Conservation (phyloP, 2,113 vertebrate species). For the Nannobrachium achirus region DNA sequence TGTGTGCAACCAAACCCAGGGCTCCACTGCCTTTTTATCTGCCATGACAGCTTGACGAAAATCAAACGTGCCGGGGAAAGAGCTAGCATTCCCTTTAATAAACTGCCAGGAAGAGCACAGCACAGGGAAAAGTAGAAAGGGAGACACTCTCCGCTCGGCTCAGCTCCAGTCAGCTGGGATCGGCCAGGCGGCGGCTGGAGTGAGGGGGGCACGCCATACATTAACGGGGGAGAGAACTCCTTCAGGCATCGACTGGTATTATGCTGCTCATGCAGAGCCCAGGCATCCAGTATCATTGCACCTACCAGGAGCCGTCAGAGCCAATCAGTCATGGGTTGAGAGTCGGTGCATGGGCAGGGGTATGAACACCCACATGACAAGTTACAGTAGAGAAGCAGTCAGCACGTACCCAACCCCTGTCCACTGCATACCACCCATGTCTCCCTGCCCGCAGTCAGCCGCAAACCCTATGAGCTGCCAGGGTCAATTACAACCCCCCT, state of each 20-base stretch:
- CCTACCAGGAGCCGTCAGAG: slow-evolving; percentile 78
- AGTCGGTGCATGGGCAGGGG: slow-evolving; percentile 54
- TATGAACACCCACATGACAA: slow-evolving; percentile 40
- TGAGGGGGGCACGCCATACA: slow-evolving; percentile 47
- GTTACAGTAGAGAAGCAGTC: slow-evolving; percentile 14
- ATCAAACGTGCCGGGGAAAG: slow-evolving; percentile 76
- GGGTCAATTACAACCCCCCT: slow-evolving; percentile 81
- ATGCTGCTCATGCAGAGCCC: slow-evolving; percentile 77
- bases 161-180: slow-evolving; percentile 47
- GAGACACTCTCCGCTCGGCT: slow-evolving; percentile 63
- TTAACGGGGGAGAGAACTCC: slow-evolving; percentile 77
- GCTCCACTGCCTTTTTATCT: slow-evolving; percentile 79
- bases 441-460: background rate
- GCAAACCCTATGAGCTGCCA: slow-evolving; percentile 48
- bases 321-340: slow-evolving; percentile 77
- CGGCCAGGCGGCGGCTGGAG: slow-evolving; percentile 54
- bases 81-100: slow-evolving; percentile 86
- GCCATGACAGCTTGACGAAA: slow-evolving; percentile 79
- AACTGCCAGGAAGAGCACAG: slow-evolving; percentile 78
- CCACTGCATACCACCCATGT: background rate
- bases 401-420: background rate
- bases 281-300: slow-evolving; percentile 75
- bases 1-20: slow-evolving; percentile 63
- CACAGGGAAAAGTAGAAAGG: slow-evolving; percentile 53
- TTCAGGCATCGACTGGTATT: slow-evolving; percentile 77